These are phyloP conservation scores for Anastrepha ludens DNA, from an alignment of 1,140 invertebrate genomes.

Conservation along the genomic window DNA sequence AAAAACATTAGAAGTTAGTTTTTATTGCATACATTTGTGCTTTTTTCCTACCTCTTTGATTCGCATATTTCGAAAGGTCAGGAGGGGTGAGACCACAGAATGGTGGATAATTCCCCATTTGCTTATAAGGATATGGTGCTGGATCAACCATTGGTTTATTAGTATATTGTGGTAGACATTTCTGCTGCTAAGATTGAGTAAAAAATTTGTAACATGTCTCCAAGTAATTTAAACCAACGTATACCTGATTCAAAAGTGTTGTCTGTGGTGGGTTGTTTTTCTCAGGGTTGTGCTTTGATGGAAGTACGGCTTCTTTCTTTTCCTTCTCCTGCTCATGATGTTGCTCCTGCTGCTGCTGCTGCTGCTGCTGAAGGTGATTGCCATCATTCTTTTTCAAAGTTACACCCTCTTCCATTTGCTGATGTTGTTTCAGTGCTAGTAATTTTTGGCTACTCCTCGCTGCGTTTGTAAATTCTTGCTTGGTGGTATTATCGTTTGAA, in stretches of 20 bases:
- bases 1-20: not conserved
- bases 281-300: not conserved
- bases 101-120: slow-evolving; percentile 39
- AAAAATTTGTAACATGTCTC: not conserved
- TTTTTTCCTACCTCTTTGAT: slow-evolving; percentile 26
- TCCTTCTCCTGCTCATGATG: slow-evolving; percentile 8
- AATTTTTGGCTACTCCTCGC: slow-evolving; percentile 14
- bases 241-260: slow-evolving; percentile 27
- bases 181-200: slow-evolving; percentile 14
- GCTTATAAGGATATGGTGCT: slow-evolving; percentile 34
- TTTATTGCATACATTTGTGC: not conserved
- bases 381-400: slow-evolving; percentile 34
- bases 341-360: slow-evolving; percentile 53
- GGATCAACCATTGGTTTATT: slow-evolving; percentile 41
- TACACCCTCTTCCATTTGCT: slow-evolving; percentile 11
- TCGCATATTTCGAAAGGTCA: slow-evolving; percentile 25
- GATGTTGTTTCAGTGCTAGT: not conserved
- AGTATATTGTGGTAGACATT: slow-evolving; percentile 47
- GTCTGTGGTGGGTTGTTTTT: slow-evolving; percentile 40
- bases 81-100: slow-evolving; percentile 32
- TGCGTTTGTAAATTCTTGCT: slow-evolving; percentile 22
- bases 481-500: slow-evolving; percentile 52
- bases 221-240: not conserved
- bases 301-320: not conserved
- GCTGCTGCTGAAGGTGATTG: slow-evolving; percentile 41